Conservation (phyloP, 2,113 vertebrate genomes). For the Thymallus thymallus region DNA sequence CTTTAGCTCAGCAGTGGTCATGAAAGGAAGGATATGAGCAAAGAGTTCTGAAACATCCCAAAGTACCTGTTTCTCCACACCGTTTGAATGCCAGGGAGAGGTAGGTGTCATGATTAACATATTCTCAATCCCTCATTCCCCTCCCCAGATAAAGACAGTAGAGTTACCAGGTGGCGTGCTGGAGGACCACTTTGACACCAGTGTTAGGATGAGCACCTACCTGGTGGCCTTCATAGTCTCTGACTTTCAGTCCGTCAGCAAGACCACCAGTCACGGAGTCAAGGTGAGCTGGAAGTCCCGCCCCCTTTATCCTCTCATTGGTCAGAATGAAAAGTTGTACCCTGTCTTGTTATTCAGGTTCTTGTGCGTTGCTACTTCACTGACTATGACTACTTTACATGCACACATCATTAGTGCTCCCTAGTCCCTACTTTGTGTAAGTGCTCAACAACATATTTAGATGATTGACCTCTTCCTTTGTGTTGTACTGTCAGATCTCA, state of each 20-base stretch:
- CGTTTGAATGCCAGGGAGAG: background rate
- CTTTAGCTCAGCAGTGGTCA: too few species aligned
- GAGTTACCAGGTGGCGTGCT: conserved; percentile 73
- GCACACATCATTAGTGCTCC: too few species aligned
- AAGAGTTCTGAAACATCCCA: too few species aligned
- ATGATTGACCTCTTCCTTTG: background rate
- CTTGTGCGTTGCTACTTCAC: too few species aligned
- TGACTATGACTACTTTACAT: too few species aligned
- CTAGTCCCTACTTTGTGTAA: too few species aligned
- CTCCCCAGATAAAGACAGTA: conserved; percentile 77
- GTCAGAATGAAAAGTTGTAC: background rate
- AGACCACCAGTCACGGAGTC: conserved; percentile 78
- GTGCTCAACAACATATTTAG: too few species aligned
- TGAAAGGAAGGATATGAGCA: too few species aligned
- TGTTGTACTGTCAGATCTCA: conserved; percentile 74
- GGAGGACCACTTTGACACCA: conserved; percentile 87
- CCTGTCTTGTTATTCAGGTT: too few species aligned
- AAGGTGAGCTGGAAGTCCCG: conserved; percentile 70
- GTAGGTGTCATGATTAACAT: background rate
- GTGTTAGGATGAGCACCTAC: conserved; percentile 91
- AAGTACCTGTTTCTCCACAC: background rate
- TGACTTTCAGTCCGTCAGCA: conserved; percentile 88
- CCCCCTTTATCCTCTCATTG: background rate
- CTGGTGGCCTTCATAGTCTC: conserved; percentile 90
- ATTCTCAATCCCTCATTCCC: background rate